These are phyloP conservation scores for Reinhardtius hippoglossoides DNA, from an alignment of 2,113 vertebrate species.

Conservation along the genomic window DNA sequence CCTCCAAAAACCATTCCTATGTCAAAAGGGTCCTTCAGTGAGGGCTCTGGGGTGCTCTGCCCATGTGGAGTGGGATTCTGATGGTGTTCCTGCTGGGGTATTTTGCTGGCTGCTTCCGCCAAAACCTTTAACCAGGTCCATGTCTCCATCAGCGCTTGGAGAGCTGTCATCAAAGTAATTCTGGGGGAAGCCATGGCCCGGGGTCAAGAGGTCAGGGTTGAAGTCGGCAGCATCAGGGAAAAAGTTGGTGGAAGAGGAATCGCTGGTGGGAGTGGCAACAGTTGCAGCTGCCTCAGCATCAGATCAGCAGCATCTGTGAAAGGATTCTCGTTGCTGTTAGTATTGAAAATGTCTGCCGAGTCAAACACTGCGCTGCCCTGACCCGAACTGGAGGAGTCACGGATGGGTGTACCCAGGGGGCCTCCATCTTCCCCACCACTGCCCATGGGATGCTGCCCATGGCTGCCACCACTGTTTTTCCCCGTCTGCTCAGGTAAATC, in stretches of 20 bases:
- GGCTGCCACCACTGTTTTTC: constrained; percentile 82
- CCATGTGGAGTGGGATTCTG: constrained; percentile 83
- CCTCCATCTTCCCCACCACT: constrained; percentile 89
- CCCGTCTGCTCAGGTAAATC: constrained; percentile 96
- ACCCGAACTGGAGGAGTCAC: constrained; percentile 96
- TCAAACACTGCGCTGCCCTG: constrained; percentile 97
- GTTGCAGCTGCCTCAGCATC: constrained; percentile 92
- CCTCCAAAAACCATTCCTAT: constrained; percentile 81
- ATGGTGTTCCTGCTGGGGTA: constrained; percentile 82
- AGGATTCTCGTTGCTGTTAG: constrained; percentile 92
- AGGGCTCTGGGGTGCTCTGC: constrained; percentile 83
- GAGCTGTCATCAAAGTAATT: constrained; percentile 96
- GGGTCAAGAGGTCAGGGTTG: constrained; percentile 90
- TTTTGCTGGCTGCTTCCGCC: constrained; percentile 84
- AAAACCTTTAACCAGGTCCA: constrained; percentile 94
- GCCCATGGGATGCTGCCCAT: constrained; percentile 79
- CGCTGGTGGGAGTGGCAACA: constrained; percentile 91
- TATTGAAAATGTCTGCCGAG: constrained; percentile 94
- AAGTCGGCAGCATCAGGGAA: constrained; percentile 95
- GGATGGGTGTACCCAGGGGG: constrained; percentile 92
- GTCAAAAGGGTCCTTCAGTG: constrained; percentile 84
- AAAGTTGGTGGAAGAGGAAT: constrained; percentile 94
- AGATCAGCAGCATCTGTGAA: constrained; percentile 95
- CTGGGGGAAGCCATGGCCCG: constrained; percentile 91
- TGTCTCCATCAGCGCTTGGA: constrained; percentile 93